These are phyloP conservation scores for Ostrea edulis DNA, from an alignment of 1,140 invertebrate genomes.

Conservation along the genomic window DNA sequence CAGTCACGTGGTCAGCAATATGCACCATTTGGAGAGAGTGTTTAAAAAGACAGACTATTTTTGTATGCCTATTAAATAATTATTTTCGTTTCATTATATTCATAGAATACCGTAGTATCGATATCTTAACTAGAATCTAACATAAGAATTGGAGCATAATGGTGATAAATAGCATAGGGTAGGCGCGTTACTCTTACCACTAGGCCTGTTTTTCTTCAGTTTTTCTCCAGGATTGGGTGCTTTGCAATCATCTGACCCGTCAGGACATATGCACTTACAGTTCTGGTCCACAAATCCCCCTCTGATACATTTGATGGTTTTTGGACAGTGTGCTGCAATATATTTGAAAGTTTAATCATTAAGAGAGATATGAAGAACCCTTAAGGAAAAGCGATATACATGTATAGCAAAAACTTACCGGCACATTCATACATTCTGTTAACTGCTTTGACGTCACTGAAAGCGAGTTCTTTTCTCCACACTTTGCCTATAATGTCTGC, in stretches of 20 bases:
- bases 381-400: too few relatives aligned
- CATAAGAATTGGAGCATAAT: too few relatives aligned
- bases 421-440: conserved; percentile 73
- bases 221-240: conserved; percentile 25
- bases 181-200: neutral
- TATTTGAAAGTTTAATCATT: neutral
- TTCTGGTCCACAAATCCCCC: conserved; percentile 74
- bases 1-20: too few relatives aligned
- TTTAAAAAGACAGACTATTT: too few relatives aligned
- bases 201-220: conserved; percentile 41
- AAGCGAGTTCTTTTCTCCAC: conserved; percentile 71
- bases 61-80: too few relatives aligned
- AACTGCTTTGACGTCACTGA: conserved; percentile 71
- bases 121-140: too few relatives aligned
- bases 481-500: conserved; percentile 70
- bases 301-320: conserved; percentile 64
- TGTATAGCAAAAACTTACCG: conserved; percentile 56
- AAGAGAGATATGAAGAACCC: too few relatives aligned
- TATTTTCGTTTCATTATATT: too few relatives aligned
- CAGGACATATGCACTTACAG: conserved; percentile 74
- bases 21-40: too few relatives aligned
- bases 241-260: conserved; percentile 70
- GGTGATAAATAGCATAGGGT: too few relatives aligned
- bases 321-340: conserved; percentile 68
- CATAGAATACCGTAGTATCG: too few relatives aligned